phyloP scores from a whole-genome alignment of 2,797 vertebrate species.

The Aselliscus stoliczkanus region DNA sequence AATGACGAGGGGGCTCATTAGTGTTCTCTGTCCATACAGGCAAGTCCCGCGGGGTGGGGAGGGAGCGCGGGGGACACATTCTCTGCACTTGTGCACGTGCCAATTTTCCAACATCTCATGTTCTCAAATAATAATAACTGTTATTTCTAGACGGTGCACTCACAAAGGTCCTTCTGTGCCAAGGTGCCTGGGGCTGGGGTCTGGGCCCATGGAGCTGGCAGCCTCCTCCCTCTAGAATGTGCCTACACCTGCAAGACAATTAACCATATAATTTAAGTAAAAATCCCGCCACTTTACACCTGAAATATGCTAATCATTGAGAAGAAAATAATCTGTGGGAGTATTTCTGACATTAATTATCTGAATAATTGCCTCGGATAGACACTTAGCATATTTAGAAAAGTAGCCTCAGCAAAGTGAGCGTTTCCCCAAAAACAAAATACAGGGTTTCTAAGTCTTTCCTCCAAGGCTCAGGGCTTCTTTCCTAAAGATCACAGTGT shows the following conservation, averaged over 20 bases:
- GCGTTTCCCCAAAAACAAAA: not conserved
- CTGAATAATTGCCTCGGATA: conserved; percentile 23
- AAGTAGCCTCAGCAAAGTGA: not conserved
- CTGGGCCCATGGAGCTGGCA: conserved; percentile 5
- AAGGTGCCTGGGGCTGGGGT: conserved; percentile 51
- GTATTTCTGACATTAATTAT: conserved; percentile 34
- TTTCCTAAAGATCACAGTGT: not conserved
- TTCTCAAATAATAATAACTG: conserved; percentile 56
- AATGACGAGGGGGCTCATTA: conserved; percentile 72
- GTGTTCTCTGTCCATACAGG: conserved; percentile 58
- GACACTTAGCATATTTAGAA: not conserved
- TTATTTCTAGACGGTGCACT: conserved; percentile 29
- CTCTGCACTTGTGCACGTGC: not conserved
- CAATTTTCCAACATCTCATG: conserved; percentile 49
- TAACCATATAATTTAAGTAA: conserved; percentile 45
- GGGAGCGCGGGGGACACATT: not conserved
- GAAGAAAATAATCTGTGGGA: conserved; percentile 15
- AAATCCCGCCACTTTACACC: conserved; percentile 59
- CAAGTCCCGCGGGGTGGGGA: not conserved
- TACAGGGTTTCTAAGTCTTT: not conserved
- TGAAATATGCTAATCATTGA: conserved; percentile 50
- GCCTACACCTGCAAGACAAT: conserved; percentile 57
- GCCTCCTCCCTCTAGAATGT: conserved; percentile 2
- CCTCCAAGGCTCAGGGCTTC: not conserved
- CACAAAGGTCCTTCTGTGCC: conserved; percentile 48